Evolutionary conservation across 2,888 invertebrate species (phyloP), one percentile per base, ranked within the genome.

Genomic region (Diarsia mendica): DNA sequence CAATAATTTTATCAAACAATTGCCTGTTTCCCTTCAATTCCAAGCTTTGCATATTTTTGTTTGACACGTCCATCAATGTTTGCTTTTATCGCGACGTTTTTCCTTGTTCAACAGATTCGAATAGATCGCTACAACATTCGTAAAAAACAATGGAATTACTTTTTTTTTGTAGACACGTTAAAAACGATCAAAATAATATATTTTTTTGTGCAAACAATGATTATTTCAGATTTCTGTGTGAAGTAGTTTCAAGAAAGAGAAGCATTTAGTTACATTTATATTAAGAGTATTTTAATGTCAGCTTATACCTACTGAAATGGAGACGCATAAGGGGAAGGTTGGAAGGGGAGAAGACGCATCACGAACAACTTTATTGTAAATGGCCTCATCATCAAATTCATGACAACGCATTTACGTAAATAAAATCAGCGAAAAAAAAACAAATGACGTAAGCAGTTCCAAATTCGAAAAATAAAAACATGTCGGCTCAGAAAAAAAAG

Each of bases 31-130:
- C 48, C 18, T 76, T 60, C 67, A 60, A 71, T 80, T 58, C n/a
- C 58, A 76, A 71, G 68, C 64, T 64, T 68, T 60, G 63, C 39
- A 76, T 64, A 44, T 76, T 80, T 71, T 80, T 76, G 64, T 80
- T 76, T 76, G 64, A 71, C 60, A 72, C 53, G 72, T 77, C 80
- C 60, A 77, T 73, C 80, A 77, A 69, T 81, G 61, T 81, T 80
- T 72, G 64, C 33, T 48, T 71, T 80, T 58, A 60, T 58, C 51
- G 28, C 33, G 51, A 51, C 18, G 49, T 33, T 80, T 76, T 80
- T 72, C 60, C 72, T 77, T 63, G 72, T 81, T 48, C 3, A 67
- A 63, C 51, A 73, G 23, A 81, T 63, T 49, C 51, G 39, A 77
- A 81, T n/a, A 67, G 48, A 77, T 46, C 20, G 60, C 2, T 28